Percentiles rank a stretch among this genome's conserved stretches.
Evolutionary conservation across 2,797 vertebrate genomes (phyloP).

Genomic region (Acrocephalus scirpaceus): DNA sequence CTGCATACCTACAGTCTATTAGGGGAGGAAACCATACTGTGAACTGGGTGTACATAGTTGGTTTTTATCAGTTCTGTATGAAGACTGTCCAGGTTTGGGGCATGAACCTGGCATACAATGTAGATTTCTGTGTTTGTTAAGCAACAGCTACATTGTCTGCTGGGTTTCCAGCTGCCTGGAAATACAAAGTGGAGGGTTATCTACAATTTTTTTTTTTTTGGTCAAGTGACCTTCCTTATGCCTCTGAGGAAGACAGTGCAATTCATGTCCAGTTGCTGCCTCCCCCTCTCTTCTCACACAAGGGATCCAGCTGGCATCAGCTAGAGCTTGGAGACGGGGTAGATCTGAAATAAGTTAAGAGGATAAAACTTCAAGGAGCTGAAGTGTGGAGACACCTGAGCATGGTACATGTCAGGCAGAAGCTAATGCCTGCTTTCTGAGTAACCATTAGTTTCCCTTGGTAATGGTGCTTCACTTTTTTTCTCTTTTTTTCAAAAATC

Average conservation of each 20-base stretch:
- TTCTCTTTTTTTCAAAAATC: neutral
- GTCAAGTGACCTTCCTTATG: neutral
- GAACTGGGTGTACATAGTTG: neutral
- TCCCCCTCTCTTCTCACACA: neutral
- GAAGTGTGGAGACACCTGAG: neutral
- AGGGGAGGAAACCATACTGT: neutral
- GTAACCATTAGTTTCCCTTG: neutral
- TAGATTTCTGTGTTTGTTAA: conserved; percentile 99
- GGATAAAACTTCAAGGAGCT: neutral
- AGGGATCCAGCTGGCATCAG: neutral
- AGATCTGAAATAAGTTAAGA: neutral
- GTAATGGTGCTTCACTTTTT: neutral
- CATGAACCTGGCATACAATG: conserved; percentile 99
- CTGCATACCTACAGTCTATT: accelerated
- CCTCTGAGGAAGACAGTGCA: neutral
- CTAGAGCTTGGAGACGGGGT: neutral
- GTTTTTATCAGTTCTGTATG: neutral
- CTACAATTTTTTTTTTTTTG: neutral
- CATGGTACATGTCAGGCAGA: neutral
- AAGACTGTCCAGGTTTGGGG: conserved; percentile 82
- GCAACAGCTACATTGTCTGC: conserved; percentile 99
- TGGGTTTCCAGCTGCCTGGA: conserved; percentile 97
- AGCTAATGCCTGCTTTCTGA: neutral
- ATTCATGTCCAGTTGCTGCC: neutral
- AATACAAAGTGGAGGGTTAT: conserved; percentile 56